Evolutionary conservation across 2,113 vertebrate species (phyloP), one percentile per base, ranked within the genome.

Genomic region (Mesoclemmys tuberculata): DNA sequence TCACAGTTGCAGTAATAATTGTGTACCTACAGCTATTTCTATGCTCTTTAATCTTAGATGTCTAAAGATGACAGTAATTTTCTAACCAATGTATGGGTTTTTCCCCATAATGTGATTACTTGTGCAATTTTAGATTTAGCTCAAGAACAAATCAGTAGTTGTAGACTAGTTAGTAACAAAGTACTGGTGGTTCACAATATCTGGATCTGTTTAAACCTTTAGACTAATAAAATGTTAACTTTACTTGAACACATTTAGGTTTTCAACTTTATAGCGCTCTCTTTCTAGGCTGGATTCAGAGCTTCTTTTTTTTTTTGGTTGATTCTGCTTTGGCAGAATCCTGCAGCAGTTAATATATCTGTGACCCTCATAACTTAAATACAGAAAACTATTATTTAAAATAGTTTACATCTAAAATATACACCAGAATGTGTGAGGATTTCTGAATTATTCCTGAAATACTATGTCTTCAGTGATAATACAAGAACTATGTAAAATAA

Each of bases 1-100:
- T 94, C 64, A 80, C 92, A 96, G 96, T 95, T 84, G 84, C 85
- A 83, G 89, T 94, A 95, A 95, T 82, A 85, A 89, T n/a, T 94
- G 56, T 78, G 78, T 80, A 88, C n/a, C n/a, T 90, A 87, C 94
- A 85, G 58, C 80, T 96, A 90, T 92, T 93, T 89, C 78, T 89
- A 52, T 54, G 82, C 93, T 90, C 82, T 94, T 96, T 88, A 91
- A 92, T 97, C 74, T 94, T 82, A 74, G 93, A 90, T 93, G 56
- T 48, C 83, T 48, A 13, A 86, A 81, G 89, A 91, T 93, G 84
- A 35, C 48, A 89, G 38, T 71, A 89, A 77, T 91, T 83, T 51
- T 87, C 71, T 91, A 95, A 79, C 56, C 29, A 27, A 90, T 41
- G 90, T 90, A 38, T 89, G 52, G 27, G 74, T 56, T 75, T 94